These are phyloP conservation scores for Ceyx melanurus DNA, from an alignment of 2,113 vertebrate species.

Conservation along the genomic window DNA sequence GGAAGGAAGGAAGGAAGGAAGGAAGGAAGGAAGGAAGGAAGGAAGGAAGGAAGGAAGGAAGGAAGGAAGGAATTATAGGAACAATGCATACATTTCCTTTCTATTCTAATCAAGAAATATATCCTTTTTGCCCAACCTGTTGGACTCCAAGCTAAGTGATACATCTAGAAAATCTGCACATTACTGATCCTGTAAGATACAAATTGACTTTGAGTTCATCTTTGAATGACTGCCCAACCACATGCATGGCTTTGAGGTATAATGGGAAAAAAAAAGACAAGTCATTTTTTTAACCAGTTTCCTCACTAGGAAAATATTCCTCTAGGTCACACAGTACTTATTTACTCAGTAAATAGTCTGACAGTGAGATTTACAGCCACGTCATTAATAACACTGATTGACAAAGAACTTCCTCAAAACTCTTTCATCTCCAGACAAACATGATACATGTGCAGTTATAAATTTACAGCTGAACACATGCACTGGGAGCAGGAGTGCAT, in stretches of 20 bases:
- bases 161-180: neutral
- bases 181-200: neutral
- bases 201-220: neutral
- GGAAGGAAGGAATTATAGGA: neutral
- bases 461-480: neutral
- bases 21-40: too few species aligned
- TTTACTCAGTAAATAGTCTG: slow-evolving; percentile 24
- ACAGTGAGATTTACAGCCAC: slow-evolving; percentile 7
- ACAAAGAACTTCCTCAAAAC: slow-evolving; percentile 36
- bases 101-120: neutral
- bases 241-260: neutral
- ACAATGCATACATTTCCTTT: neutral
- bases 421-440: slow-evolving; percentile 24
- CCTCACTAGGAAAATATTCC: slow-evolving; percentile 31
- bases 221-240: neutral
- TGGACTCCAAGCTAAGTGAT: neutral
- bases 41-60: too few species aligned
- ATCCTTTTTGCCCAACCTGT: neutral
- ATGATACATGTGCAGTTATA: neutral
- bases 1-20: too few species aligned
- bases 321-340: slow-evolving; percentile 15
- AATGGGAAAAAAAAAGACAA: accelerated
- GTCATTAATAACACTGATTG: slow-evolving; percentile 18
- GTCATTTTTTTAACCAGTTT: neutral
- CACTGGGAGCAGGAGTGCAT: neutral